Conservation (phyloP, 2,797 vertebrate species). For the Sphenodon punctatus region DNA sequence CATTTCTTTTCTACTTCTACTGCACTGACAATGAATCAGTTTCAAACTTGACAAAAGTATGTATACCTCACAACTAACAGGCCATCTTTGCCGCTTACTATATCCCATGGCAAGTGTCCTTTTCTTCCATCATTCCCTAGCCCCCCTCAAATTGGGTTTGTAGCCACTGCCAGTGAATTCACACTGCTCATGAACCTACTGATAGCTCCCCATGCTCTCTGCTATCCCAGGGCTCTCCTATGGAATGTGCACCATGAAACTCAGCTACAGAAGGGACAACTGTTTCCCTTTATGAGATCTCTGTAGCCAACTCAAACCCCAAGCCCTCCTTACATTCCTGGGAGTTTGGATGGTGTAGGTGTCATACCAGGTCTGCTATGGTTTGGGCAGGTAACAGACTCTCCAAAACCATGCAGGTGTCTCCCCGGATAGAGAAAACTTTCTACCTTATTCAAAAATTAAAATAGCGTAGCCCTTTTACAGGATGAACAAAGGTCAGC, state of each 20-base stretch:
- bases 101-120: background rate
- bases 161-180: too few relatives aligned
- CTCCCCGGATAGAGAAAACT: background rate
- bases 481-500: background rate
- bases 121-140: background rate
- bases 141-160: background rate
- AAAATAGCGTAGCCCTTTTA: background rate
- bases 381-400: background rate
- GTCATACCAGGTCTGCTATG: background rate
- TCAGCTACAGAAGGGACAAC: background rate
- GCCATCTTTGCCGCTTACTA: background rate
- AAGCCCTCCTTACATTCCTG: background rate
- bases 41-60: background rate
- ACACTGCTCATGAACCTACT: background rate
- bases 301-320: background rate
- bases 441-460: background rate
- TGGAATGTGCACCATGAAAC: background rate
- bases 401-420: background rate
- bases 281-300: background rate
- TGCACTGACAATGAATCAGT: background rate
- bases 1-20: background rate
- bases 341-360: fast-evolving
- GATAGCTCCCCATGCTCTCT: background rate
- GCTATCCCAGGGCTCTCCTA: background rate
- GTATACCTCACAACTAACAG: background rate